Percentiles rank a stretch among this genome's conserved stretches.
These are phyloP conservation scores for Pteropus rufus DNA, from an alignment of 2,797 vertebrate genomes.

Conservation along the genomic window DNA sequence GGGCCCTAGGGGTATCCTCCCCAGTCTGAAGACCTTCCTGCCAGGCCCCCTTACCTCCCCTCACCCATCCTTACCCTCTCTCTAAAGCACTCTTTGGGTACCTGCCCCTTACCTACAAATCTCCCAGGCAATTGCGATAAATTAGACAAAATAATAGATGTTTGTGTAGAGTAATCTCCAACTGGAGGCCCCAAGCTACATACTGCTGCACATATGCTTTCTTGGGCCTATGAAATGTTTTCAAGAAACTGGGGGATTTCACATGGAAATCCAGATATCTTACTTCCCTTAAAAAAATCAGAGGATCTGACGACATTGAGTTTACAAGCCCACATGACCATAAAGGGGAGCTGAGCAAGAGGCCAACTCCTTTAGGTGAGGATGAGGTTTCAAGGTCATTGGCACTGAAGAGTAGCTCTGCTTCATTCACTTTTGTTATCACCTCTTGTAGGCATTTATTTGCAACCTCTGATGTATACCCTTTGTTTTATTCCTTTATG, in stretches of 20 bases:
- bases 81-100: not conserved
- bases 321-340: too few relatives aligned
- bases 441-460: not conserved
- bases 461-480: not conserved
- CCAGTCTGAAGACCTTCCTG: not conserved
- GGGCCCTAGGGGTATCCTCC: not conserved
- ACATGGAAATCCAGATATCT: not conserved
- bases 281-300: not conserved
- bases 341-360: not conserved
- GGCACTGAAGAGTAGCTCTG: not conserved
- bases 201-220: not conserved
- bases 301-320: not conserved
- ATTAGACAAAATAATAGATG: not conserved
- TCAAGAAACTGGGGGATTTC: not conserved
- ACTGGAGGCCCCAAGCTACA: accelerated
- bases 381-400: not conserved
- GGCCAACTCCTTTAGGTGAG: not conserved
- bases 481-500: not conserved
- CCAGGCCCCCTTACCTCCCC: accelerated
- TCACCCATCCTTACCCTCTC: accelerated
- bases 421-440: not conserved
- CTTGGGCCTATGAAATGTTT: not conserved
- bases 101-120: not conserved
- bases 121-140: not conserved
- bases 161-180: too few relatives aligned